These are phyloP conservation scores for Actenoides hombroni DNA, from an alignment of 2,113 vertebrate genomes.

Conservation along the genomic window DNA sequence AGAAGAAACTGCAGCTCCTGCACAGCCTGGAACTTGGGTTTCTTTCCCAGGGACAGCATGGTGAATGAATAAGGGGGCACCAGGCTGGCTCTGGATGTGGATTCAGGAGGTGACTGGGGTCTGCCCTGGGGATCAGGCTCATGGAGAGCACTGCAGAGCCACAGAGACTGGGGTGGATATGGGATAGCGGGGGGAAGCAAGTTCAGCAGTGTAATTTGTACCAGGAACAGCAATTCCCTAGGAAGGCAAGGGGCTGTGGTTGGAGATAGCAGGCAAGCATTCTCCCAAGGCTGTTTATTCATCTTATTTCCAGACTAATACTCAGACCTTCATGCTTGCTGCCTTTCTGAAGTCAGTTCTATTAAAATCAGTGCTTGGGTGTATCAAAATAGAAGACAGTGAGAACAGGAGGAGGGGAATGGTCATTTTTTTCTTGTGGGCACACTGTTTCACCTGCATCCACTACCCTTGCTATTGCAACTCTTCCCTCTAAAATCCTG, in stretches of 20 bases:
- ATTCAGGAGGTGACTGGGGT: not conserved
- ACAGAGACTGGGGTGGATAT: not conserved
- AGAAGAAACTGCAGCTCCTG: not conserved
- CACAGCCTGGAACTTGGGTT: not conserved
- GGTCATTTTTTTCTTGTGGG: not conserved
- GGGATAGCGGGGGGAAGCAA: not conserved
- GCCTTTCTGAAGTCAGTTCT: not conserved
- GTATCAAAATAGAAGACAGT: not conserved
- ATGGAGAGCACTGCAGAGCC: not conserved
- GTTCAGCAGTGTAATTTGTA: not conserved
- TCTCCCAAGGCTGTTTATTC: slow-evolving; percentile 32
- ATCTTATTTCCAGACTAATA: slow-evolving; percentile 27
- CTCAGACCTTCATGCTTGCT: slow-evolving; percentile 7
- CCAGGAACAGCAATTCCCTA: not conserved
- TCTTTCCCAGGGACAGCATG: not conserved
- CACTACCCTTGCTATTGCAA: not conserved
- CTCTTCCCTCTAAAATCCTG: not conserved
- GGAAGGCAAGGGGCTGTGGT: not conserved
- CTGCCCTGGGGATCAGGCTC: not conserved
- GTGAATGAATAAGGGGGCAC: not conserved
- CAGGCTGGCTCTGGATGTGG: not conserved
- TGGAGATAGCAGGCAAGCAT: not conserved
- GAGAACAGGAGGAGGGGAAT: not conserved
- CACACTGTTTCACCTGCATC: not conserved
- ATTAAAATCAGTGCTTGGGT: not conserved